phyloP scores from a whole-genome alignment of 2,113 vertebrate genomes.

The Chamaea fasciata region DNA sequence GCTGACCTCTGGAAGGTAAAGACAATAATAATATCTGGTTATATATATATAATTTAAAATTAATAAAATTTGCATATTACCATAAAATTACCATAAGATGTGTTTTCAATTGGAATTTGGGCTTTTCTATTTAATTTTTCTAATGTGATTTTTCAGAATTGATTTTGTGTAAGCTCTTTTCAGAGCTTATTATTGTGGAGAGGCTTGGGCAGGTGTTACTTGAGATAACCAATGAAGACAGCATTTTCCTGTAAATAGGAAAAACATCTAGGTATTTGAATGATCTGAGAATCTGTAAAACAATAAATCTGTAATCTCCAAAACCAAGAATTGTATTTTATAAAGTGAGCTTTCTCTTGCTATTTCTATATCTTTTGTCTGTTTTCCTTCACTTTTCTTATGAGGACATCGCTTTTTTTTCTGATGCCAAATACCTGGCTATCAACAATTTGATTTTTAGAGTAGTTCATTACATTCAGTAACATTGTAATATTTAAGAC shows the following conservation, averaged over 20 bases:
- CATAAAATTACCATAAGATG: neutral
- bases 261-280: neutral
- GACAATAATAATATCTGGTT: neutral
- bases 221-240: neutral
- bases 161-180: neutral
- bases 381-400: neutral
- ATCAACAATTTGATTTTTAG: neutral
- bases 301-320: neutral
- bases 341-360: neutral
- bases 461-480: neutral
- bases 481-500: neutral
- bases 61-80: neutral
- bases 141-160: neutral
- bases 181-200: neutral
- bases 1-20: slow-evolving; percentile 95
- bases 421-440: neutral
- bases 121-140: neutral
- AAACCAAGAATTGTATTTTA: neutral
- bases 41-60: neutral
- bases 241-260: neutral
- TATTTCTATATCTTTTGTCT: neutral
- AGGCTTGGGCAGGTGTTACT: neutral
- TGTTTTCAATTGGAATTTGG: neutral
- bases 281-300: neutral
- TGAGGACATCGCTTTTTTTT: neutral